phyloP scores from a whole-genome alignment of 2,113 vertebrate genomes.

The Kobus ellipsiprymnus region DNA sequence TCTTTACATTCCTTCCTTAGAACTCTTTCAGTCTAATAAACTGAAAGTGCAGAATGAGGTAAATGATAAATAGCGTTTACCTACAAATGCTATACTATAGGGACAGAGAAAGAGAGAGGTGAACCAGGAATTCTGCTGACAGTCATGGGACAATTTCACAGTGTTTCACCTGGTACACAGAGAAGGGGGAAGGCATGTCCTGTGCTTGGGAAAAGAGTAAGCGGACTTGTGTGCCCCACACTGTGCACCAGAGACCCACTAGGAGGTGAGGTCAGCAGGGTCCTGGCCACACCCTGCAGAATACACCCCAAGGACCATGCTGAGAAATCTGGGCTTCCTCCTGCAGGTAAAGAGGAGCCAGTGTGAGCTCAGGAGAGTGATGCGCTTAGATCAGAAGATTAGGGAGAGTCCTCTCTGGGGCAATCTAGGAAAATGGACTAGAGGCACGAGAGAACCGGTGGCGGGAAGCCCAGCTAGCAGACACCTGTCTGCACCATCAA shows the following conservation, averaged over 20 bases:
- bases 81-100: neutral
- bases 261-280: neutral
- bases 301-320: accelerated
- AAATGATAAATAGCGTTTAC: neutral
- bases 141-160: neutral
- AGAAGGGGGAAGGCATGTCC: neutral
- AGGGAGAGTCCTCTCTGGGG: neutral
- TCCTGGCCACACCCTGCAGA: neutral
- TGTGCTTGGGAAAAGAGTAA: neutral
- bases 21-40: neutral
- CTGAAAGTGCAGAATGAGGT: neutral
- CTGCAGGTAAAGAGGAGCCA: neutral
- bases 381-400: neutral
- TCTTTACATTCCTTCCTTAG: neutral
- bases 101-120: neutral
- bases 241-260: accelerated
- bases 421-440: neutral
- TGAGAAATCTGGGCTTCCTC: neutral
- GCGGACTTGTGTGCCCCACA: accelerated
- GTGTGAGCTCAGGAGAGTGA: neutral
- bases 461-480: neutral
- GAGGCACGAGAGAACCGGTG: neutral
- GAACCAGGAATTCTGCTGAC: neutral
- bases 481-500: neutral
- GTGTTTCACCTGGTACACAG: neutral